Evolutionary conservation across 92 coral and sea anemone species (phyloP).

Genomic region (Bergia sp.): DNA sequence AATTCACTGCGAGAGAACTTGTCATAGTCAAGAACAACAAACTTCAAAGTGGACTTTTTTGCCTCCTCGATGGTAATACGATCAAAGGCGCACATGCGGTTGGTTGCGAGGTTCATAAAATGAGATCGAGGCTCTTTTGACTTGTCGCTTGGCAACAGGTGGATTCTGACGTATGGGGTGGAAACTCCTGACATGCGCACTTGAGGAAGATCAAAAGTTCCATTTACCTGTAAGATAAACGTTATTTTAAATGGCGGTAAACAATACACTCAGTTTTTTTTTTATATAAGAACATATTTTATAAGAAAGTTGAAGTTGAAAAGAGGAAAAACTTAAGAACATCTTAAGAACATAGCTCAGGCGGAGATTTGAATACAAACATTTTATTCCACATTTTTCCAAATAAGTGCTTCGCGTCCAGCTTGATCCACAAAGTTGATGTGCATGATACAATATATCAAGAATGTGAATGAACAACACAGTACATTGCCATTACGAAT

Average conservation of each 20-base stretch:
- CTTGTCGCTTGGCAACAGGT: conserved; percentile 66
- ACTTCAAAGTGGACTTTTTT: conserved; percentile 74
- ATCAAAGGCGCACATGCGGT: conserved; percentile 85
- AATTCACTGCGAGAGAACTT: conserved; percentile 96
- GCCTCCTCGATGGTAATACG: conserved; percentile 71
- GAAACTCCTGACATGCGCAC: conserved; percentile 87
- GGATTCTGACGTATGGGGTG: conserved; percentile 84
- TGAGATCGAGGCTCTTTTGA: conserved; percentile 69
- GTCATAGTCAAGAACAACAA: conserved; percentile 91
- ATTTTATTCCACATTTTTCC: too few relatives aligned
- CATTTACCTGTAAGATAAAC: conserved; percentile 63
- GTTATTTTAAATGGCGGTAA: background rate
- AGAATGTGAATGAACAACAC: too few relatives aligned
- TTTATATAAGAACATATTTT: too few relatives aligned
- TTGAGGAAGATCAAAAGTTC: conserved; percentile 82
- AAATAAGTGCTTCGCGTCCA: too few relatives aligned
- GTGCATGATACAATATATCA: too few relatives aligned
- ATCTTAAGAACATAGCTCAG: too few relatives aligned
- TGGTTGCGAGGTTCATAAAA: conserved; percentile 82
- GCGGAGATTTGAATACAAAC: too few relatives aligned
- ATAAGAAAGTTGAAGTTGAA: too few relatives aligned
- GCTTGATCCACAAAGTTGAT: too few relatives aligned
- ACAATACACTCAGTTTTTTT: too few relatives aligned
- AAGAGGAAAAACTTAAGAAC: too few relatives aligned
- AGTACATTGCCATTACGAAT: too few relatives aligned